Base-by-base conservation (phyloP, 2,797 vertebrate species). In the Thalassophryne amazonica region DNA sequence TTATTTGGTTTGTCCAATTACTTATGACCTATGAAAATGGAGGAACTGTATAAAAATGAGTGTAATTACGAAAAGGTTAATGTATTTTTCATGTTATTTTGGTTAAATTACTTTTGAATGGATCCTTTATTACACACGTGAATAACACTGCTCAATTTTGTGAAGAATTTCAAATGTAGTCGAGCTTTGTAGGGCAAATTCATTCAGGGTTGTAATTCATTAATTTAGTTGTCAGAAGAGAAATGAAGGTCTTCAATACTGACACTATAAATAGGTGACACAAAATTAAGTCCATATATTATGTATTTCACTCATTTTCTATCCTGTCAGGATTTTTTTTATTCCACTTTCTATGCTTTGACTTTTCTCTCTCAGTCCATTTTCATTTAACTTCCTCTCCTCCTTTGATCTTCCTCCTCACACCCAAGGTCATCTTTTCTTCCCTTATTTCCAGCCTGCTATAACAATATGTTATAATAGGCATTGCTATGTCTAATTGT, bases 401-500 rank as follows among this genome's bases (percentile, higher is more conserved):
- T 40, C 13, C 18, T 42, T 47, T 57, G 6, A 42, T 57, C 24
- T 19, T 38, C 14, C 42, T 33, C 3, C 19, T 59, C 12, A 22
- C 30, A 24, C n/a, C 31, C 18, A 15, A 33, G 33, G 33, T 19
- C 5, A 18, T 39, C 9, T 22, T 30, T 12, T 24, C 14, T 20
- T 10, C 17, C 3, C 19, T 14, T 45, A 14, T 9, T 5, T 22
- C 19, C 47, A 12, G 12, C 12, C 13, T 5, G 6, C 12, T 9
- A 1, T 19, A 52, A 12, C 54, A 43, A 28, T 21, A 46, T 29
- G 11, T 32, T 36, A 46, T 43, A 36, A 46, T 60, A 8, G 29
- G 43, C 22, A 27, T 57, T 53, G 67, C 69, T 46, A 75, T 75
- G 57, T 60, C 40, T 38, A 50, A 68, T 74, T 57, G n/a, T 67